These are phyloP conservation scores for Zaprionus camerounensis DNA, from an alignment of 1,140 invertebrate genomes.

Conservation along the genomic window DNA sequence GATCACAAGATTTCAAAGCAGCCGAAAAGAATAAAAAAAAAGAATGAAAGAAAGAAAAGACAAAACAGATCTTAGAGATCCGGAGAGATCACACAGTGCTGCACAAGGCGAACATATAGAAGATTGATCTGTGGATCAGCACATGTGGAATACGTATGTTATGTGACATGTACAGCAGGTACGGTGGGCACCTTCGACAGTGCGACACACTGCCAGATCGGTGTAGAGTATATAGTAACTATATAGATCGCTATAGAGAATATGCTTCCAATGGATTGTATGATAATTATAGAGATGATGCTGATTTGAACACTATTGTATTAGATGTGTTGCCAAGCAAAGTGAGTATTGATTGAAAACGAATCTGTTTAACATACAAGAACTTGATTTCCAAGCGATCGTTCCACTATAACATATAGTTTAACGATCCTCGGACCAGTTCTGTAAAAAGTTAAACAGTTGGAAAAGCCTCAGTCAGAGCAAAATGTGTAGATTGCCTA, in stretches of 20 bases:
- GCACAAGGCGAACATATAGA: not conserved
- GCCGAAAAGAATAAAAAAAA: not conserved
- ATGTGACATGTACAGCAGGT: not conserved
- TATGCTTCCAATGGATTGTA: no score
- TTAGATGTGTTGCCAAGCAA: no score
- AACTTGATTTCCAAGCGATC: not conserved
- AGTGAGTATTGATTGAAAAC: no score
- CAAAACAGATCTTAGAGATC: constrained; percentile 12
- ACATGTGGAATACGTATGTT: not conserved
- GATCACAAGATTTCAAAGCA: constrained; percentile 27
- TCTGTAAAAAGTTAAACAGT: no score
- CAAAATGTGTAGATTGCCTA: not conserved
- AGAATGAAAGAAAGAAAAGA: not conserved
- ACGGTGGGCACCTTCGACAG: not conserved
- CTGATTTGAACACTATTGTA: no score
- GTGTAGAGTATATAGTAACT: no score
- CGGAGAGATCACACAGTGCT: constrained; percentile 3
- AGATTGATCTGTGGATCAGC: constrained; percentile 1
- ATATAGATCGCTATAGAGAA: no score
- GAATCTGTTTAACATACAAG: no score
- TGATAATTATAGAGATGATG: no score
- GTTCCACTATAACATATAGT: not conserved
- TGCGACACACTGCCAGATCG: not conserved
- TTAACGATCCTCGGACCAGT: not conserved
- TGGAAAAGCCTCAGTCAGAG: not conserved